Evolutionary conservation across 2,113 vertebrate genomes (phyloP).

Genomic region (Procapra przewalskii): DNA sequence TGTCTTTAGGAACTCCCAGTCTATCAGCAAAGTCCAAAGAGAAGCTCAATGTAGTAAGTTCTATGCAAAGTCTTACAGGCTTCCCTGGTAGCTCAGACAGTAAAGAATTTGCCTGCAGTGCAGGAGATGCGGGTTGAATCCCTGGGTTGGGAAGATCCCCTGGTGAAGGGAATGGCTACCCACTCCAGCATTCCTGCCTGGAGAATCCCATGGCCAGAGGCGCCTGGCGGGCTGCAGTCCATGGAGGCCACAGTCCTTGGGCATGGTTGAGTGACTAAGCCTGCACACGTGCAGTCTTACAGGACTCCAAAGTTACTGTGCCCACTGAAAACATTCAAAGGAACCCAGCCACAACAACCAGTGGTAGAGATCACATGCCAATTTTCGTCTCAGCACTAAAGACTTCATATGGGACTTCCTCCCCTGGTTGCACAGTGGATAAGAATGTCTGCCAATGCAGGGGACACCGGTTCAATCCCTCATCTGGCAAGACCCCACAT

Average conservation of each 20-base stretch:
- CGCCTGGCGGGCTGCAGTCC: not conserved
- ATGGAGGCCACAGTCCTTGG: not conserved
- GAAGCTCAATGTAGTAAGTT: not conserved
- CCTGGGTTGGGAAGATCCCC: not conserved
- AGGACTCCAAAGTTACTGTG: not conserved
- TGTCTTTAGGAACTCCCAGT: not conserved
- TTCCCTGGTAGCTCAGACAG: not conserved
- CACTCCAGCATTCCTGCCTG: not conserved
- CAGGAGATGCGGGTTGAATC: not conserved
- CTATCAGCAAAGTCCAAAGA: not conserved
- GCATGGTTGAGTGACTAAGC: not conserved
- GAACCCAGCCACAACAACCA: not conserved
- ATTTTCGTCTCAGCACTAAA: slow-evolving; percentile 24
- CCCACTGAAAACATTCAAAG: slow-evolving; percentile 4
- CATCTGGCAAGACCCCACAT: not conserved
- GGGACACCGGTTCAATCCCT: not conserved
- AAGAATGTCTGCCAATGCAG: not conserved
- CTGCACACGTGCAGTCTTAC: not conserved
- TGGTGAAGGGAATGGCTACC: not conserved
- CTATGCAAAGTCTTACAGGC: not conserved
- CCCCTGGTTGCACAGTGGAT: not conserved
- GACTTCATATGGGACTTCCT: not conserved
- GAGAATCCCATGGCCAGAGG: not conserved
- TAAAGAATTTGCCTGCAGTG: not conserved
- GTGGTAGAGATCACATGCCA: not conserved